phyloP scores from a whole-genome alignment of 2,888 invertebrate genomes.

The Eupeodes luniger region DNA sequence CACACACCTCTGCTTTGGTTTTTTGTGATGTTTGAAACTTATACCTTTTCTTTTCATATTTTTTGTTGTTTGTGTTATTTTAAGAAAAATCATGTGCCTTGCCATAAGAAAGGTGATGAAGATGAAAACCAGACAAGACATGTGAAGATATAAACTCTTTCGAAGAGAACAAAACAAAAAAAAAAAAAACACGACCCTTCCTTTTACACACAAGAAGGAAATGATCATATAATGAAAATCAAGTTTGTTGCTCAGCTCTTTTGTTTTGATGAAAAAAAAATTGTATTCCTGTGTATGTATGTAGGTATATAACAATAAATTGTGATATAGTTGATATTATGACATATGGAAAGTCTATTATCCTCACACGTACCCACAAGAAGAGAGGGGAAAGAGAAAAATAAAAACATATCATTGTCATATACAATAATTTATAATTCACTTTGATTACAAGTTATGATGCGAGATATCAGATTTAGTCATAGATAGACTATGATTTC shows the following conservation, averaged over 20 bases:
- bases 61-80: conserved; percentile 37
- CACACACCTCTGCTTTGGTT: neutral
- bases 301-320: conserved; percentile 65
- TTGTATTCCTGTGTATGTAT: neutral
- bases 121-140: conserved; percentile 70
- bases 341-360: conserved; percentile 61
- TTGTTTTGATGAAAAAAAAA: conserved; percentile 68
- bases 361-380: conserved; percentile 18
- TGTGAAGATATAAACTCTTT: conserved; percentile 39
- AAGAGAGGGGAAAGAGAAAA: neutral
- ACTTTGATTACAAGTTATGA: conserved; percentile 74
- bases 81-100: conserved; percentile 38
- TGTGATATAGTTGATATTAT: conserved; percentile 74
- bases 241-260: conserved; percentile 72
- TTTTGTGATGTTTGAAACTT: conserved; percentile 11
- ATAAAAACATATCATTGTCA: conserved; percentile 36
- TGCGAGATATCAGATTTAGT: conserved; percentile 70
- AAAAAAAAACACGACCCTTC: neutral
- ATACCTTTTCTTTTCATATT: conserved; percentile 6
- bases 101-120: conserved; percentile 53
- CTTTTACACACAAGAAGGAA: conserved; percentile 15
- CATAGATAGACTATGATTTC: conserved; percentile 64
- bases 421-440: conserved; percentile 70
- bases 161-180: neutral
- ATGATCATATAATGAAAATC: conserved; percentile 70